These are phyloP conservation scores for Lasioglossum zephyrum DNA, from an alignment of 2,888 invertebrate genomes.

Conservation along the genomic window DNA sequence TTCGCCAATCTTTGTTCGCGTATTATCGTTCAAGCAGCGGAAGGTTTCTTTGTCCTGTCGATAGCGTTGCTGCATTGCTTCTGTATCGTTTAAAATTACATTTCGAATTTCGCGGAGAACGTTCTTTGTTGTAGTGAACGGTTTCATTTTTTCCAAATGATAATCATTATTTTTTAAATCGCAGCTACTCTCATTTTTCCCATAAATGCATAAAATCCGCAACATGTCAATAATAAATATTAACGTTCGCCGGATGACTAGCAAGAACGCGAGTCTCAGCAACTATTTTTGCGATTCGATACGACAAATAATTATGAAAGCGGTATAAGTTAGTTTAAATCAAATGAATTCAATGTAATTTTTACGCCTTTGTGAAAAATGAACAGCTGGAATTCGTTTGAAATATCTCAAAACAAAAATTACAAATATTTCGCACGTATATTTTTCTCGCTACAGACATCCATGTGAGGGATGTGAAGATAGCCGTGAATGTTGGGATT, in stretches of 20 bases:
- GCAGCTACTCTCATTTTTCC: neutral
- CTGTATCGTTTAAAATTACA: neutral
- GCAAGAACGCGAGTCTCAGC: neutral
- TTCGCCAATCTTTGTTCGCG: neutral
- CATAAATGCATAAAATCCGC: neutral
- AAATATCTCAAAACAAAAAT: too few species aligned
- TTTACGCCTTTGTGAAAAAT: too few species aligned
- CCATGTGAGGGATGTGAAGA: too few species aligned
- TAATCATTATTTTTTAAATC: neutral
- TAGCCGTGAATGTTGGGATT: too few species aligned
- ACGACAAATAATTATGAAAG: neutral
- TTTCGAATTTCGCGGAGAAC: neutral
- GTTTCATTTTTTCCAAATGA: neutral
- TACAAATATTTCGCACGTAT: too few species aligned
- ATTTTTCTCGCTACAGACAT: too few species aligned
- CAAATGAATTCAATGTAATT: too few species aligned
- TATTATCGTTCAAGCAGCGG: neutral
- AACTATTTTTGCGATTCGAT: neutral
- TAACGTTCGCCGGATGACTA: neutral
- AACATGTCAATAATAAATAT: neutral
- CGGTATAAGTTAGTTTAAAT: too few species aligned
- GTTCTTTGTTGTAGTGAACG: neutral
- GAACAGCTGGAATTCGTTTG: too few species aligned
- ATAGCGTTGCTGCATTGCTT: neutral
- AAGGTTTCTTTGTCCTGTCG: conserved; percentile 1